Conservation (phyloP, 2,888 invertebrate genomes). For the Ennomos fuscantarius region DNA sequence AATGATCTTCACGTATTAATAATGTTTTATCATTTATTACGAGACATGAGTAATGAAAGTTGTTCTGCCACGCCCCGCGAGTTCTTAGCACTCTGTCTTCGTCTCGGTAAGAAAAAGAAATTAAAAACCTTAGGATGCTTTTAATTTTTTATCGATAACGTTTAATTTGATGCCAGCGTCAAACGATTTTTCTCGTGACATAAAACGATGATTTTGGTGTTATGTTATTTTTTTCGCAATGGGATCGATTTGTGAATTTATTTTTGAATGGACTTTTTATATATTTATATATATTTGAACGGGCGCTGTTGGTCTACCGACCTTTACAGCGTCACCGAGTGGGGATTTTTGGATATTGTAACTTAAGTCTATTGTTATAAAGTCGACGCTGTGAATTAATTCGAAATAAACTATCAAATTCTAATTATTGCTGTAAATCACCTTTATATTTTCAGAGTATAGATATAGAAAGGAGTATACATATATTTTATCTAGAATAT, state of each 20-base stretch:
- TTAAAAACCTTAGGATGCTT: conserved; percentile 59
- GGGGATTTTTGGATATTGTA: no score
- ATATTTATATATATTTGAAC: no score
- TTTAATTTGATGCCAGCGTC: conserved; percentile 72
- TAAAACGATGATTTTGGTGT: conserved; percentile 39
- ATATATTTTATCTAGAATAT: no score
- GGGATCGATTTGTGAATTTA: conserved; percentile 10
- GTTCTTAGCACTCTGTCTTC: conserved; percentile 78
- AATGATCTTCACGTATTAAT: conserved; percentile 80
- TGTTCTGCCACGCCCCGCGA: conserved; percentile 79
- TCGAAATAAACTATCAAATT: no score
- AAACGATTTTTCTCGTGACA: conserved; percentile 52
- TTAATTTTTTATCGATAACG: conserved; percentile 60
- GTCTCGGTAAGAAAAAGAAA: conserved; percentile 73
- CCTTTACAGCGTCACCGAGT: no score
- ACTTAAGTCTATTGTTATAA: no score
- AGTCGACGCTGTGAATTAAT: no score
- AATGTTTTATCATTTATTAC: conserved; percentile 85
- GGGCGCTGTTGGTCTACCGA: no score
- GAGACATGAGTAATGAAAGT: conserved; percentile 82
- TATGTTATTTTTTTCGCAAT: conserved; percentile 15
- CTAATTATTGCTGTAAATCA: no score
- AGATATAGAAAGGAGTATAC: no score
- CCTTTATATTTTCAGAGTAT: no score
- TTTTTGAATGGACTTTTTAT: no score